Conservation (phyloP, 2,113 vertebrate genomes). For the Potamarius usumacintae region DNA sequence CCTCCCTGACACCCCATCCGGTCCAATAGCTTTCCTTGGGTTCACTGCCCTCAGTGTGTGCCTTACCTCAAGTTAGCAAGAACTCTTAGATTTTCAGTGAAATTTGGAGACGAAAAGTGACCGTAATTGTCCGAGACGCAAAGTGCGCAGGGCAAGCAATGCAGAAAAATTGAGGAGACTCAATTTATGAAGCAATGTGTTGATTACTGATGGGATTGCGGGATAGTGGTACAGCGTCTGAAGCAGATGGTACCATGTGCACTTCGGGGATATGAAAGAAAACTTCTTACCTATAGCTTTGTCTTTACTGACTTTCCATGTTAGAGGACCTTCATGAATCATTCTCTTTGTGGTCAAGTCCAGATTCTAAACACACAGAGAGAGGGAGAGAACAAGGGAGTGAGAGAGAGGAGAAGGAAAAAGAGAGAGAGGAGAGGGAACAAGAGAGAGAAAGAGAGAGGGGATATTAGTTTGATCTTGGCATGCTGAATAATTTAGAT, state of each 20-base stretch:
- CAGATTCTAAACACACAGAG: constrained; percentile 74
- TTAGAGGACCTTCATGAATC: constrained; percentile 90
- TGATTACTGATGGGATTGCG: background rate
- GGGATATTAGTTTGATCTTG: background rate
- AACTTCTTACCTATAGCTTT: constrained; percentile 83
- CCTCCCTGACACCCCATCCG: too few relatives aligned
- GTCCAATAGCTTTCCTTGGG: too few relatives aligned
- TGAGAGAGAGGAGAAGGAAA: background rate
- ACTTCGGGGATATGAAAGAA: background rate
- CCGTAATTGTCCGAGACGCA: background rate
- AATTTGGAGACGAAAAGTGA: background rate
- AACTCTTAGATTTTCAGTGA: background rate
- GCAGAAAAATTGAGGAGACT: background rate
- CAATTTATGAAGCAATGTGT: background rate
- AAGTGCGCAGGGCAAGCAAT: background rate
- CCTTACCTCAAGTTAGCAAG: background rate
- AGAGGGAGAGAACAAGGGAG: background rate
- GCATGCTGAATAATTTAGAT: background rate
- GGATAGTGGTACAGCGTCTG: background rate
- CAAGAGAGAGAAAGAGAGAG: background rate
- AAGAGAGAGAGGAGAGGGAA: background rate
- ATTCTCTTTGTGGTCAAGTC: constrained; percentile 87
- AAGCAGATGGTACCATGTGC: background rate
- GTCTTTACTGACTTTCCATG: constrained; percentile 89
- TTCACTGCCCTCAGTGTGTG: too few relatives aligned